Evolutionary conservation across 35 echinoderm and acorn worm genomes (phyloP).

Genomic region (Ptychodera flava): DNA sequence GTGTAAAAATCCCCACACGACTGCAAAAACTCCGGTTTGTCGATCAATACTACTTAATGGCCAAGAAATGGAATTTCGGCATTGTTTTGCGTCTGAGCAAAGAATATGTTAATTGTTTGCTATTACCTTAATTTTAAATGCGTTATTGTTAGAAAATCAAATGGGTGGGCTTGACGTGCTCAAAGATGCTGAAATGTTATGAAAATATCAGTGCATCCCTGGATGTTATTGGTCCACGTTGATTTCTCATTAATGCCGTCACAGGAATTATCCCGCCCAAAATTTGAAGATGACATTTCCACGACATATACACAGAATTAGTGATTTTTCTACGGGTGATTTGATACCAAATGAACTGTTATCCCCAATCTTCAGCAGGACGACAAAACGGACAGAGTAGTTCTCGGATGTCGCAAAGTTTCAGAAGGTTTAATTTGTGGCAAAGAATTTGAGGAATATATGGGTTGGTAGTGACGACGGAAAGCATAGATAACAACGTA

Average conservation of each 20-base stretch:
- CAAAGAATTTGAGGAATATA: no score
- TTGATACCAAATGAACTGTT: no score
- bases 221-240: background rate
- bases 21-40: background rate
- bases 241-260: no score
- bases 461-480: background rate
- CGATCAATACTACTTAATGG: background rate
- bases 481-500: background rate
- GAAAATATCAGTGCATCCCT: background rate
- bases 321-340: no score
- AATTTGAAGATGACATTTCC: no score
- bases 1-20: background rate
- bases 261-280: no score
- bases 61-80: background rate
- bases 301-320: no score
- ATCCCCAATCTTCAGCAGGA: no score
- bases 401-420: no score
- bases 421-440: no score
- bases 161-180: background rate
- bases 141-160: background rate
- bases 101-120: background rate
- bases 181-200: background rate
- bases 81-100: background rate
- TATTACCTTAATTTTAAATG: background rate
- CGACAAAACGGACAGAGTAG: no score